These are phyloP conservation scores for Catharus ustulatus DNA, from an alignment of 2,797 vertebrate species.

Conservation along the genomic window DNA sequence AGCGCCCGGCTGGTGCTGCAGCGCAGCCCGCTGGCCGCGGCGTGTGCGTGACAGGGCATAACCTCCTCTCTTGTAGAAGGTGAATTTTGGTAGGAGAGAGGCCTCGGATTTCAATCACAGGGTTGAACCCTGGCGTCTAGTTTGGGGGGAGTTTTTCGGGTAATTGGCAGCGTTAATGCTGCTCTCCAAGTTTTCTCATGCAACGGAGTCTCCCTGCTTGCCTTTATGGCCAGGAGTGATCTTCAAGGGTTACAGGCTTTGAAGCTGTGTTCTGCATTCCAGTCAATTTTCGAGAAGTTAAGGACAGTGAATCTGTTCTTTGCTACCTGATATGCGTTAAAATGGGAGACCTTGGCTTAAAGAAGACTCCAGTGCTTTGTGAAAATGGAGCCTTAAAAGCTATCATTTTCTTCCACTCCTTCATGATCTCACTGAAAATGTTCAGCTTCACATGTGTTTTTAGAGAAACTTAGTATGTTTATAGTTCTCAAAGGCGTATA, in stretches of 20 bases:
- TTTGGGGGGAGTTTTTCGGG: neutral
- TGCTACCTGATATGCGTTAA: neutral
- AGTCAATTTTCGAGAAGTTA: neutral
- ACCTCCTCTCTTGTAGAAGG: neutral
- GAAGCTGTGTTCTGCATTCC: neutral
- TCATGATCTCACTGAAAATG: neutral
- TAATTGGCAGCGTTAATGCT: neutral
- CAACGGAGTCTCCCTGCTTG: neutral
- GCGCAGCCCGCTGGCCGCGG: neutral
- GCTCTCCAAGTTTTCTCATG: neutral
- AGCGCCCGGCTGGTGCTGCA: neutral
- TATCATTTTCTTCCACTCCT: neutral
- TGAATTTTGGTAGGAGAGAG: accelerated
- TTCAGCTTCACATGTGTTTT: neutral
- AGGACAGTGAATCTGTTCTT: neutral
- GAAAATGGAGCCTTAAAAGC: neutral
- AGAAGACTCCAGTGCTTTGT: neutral
- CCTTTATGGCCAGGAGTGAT: neutral
- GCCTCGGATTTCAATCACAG: accelerated
- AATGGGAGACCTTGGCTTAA: neutral
- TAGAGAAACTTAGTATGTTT: neutral
- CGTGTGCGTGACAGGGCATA: too few relatives aligned
- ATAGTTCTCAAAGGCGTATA: neutral
- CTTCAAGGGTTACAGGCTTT: neutral
- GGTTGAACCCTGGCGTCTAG: neutral